Percentiles rank a stretch among this genome's conserved stretches.
phyloP scores from a whole-genome alignment of 2,888 invertebrate genomes.

The Leptura quadrifasciata region DNA sequence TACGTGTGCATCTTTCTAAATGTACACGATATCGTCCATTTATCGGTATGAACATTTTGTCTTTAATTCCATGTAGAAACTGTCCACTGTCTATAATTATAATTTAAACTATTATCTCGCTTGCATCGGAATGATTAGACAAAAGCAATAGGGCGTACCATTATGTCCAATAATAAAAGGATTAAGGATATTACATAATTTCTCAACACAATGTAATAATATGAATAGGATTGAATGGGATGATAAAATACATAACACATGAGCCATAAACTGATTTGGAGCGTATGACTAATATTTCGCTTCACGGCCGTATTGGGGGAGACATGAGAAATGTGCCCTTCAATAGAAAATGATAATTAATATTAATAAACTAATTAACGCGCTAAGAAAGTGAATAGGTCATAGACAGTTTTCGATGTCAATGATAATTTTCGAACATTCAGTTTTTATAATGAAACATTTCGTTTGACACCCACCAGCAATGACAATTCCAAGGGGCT shows the following conservation, averaged over 20 bases:
- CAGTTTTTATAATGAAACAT: too few relatives aligned
- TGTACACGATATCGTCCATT: not conserved
- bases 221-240: conserved; percentile 40
- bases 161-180: conserved; percentile 32
- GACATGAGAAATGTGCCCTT: conserved; percentile 8
- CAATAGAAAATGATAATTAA: not conserved
- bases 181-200: conserved; percentile 38
- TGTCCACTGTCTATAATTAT: conserved; percentile 23
- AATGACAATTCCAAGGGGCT: too few relatives aligned
- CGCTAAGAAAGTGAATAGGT: too few relatives aligned
- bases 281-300: conserved; percentile 32
- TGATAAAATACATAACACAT: conserved; percentile 40
- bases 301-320: not conserved
- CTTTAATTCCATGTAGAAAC: not conserved
- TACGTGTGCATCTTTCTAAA: not conserved
- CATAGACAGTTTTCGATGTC: too few relatives aligned
- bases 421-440: too few relatives aligned
- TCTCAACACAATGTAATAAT: conserved; percentile 31
- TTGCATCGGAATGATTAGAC: conserved; percentile 34
- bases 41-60: conserved; percentile 5
- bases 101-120: conserved; percentile 16
- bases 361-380: too few relatives aligned
- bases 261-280: conserved; percentile 33
- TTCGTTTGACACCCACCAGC: too few relatives aligned
- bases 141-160: conserved; percentile 37